A percentile compares a stretch with the other conserved stretches of the same genome.
Conservation (phyloP, 2,888 invertebrate genomes). For the Abrostola triplasia region DNA sequence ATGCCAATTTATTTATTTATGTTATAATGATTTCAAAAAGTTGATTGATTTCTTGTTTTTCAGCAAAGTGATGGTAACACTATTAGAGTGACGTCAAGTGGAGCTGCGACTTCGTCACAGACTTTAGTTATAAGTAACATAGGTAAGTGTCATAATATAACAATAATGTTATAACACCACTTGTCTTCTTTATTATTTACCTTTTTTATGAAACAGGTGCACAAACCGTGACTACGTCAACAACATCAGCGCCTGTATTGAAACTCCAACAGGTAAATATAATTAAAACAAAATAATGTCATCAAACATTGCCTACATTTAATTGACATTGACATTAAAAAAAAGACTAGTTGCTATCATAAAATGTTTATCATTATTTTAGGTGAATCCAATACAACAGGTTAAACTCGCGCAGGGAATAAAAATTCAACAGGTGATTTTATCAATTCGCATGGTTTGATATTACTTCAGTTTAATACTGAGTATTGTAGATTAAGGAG, state of each 20-base stretch:
- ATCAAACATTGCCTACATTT: slow-evolving; percentile 6
- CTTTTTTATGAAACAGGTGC: slow-evolving; percentile 62
- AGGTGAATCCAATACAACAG: slow-evolving; percentile 85
- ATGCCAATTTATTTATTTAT: too few relatives aligned
- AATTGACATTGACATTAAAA: slow-evolving; percentile 17
- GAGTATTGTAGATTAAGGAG: slow-evolving; percentile 33
- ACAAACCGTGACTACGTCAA: slow-evolving; percentile 76
- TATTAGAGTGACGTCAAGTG: slow-evolving; percentile 76
- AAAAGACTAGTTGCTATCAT: slow-evolving; percentile 33
- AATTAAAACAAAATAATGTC: background rate
- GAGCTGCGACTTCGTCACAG: slow-evolving; percentile 75
- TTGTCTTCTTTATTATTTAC: background rate
- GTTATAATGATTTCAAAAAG: too few relatives aligned
- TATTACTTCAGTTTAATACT: slow-evolving; percentile 41
- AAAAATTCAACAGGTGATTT: slow-evolving; percentile 85
- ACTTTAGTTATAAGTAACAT: slow-evolving; percentile 84
- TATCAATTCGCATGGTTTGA: slow-evolving; percentile 65
- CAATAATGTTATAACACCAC: background rate
- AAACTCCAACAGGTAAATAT: slow-evolving; percentile 82
- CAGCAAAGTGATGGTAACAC: slow-evolving; percentile 81
- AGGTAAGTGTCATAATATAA: slow-evolving; percentile 66
- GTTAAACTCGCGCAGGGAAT: slow-evolving; percentile 85
- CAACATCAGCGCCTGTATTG: slow-evolving; percentile 77
- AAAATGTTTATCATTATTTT: slow-evolving; percentile 66
- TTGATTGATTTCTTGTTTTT: slow-evolving; percentile 29